Evolutionary conservation across 2,797 vertebrate species (phyloP).

Genomic region (Artibeus jamaicensis): DNA sequence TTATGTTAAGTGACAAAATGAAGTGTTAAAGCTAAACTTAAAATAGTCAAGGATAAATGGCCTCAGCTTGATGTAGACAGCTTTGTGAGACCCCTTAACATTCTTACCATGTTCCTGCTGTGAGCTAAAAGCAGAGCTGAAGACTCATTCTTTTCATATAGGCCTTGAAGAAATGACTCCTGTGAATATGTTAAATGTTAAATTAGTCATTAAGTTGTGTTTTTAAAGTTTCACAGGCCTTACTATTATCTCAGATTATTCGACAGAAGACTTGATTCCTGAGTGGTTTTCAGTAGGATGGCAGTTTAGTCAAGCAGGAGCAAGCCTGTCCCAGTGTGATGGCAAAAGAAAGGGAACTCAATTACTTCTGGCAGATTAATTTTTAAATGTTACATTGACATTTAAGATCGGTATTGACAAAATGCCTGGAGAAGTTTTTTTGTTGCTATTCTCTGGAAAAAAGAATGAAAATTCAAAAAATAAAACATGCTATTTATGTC

Average conservation of each 20-base stretch:
- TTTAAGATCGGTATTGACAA: not conserved
- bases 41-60: slow-evolving; percentile 27
- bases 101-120: slow-evolving; percentile 23
- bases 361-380: not conserved
- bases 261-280: not conserved
- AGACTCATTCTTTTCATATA: slow-evolving; percentile 24
- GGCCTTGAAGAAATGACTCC: slow-evolving; percentile 24
- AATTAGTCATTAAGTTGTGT: slow-evolving; percentile 40
- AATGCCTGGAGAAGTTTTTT: not conserved
- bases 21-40: slow-evolving; percentile 37
- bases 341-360: not conserved
- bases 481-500: not conserved
- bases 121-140: slow-evolving; percentile 6
- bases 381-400: not conserved
- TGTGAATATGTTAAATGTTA: slow-evolving; percentile 19
- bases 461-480: not conserved
- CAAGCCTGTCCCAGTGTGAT: not conserved
- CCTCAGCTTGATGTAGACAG: slow-evolving; percentile 44
- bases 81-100: slow-evolving; percentile 44
- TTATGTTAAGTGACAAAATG: slow-evolving; percentile 53
- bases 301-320: not conserved
- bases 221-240: not conserved
- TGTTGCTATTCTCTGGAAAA: not conserved
- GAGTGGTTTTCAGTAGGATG: not conserved
- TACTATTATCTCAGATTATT: slow-evolving; percentile 15